phyloP scores from a whole-genome alignment of 1,140 invertebrate species.

The Microplitis mediator region DNA sequence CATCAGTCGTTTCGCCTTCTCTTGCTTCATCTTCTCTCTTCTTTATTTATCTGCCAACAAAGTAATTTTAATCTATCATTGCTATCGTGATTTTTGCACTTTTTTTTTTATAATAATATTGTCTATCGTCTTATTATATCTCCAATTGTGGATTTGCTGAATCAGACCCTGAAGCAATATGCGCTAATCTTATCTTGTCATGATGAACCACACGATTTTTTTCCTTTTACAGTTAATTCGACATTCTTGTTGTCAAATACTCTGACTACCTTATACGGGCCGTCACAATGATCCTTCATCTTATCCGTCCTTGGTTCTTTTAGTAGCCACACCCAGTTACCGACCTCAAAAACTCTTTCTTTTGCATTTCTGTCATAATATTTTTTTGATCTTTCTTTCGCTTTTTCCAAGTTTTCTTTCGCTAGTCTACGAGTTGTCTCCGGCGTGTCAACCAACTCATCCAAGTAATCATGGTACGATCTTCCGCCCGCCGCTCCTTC shows the following conservation, averaged over 20 bases:
- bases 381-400: background rate
- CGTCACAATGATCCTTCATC: background rate
- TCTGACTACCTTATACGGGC: background rate
- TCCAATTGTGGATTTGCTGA: no score
- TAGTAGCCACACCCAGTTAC: background rate
- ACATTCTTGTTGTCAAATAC: background rate
- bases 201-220: background rate
- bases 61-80: no score
- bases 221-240: background rate
- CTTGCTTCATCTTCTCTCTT: no score
- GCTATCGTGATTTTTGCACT: no score
- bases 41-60: no score
- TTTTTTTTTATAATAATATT: no score
- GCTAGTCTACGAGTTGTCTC: background rate
- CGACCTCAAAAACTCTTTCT: background rate
- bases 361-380: slow-evolving; percentile 8
- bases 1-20: no score
- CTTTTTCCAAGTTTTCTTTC: background rate
- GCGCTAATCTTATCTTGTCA: background rate
- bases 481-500: no score
- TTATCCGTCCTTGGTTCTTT: background rate
- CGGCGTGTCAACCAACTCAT: background rate
- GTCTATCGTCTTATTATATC: no score
- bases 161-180: no score
- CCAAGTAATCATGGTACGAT: no score